These are phyloP conservation scores for Pipra filicauda DNA, from an alignment of 2,113 vertebrate genomes.

Conservation along the genomic window DNA sequence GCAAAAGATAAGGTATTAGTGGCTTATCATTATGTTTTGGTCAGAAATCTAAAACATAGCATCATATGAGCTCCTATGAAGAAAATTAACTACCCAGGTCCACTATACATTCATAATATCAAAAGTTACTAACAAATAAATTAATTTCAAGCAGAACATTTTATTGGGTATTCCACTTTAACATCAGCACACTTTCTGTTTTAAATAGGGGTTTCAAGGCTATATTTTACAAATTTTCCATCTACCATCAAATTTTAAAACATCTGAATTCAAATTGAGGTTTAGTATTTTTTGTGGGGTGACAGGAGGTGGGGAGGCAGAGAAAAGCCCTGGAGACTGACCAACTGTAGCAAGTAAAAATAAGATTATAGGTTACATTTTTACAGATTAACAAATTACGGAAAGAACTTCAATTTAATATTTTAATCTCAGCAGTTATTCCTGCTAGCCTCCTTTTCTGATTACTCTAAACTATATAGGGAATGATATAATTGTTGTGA, in stretches of 20 bases:
- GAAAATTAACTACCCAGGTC: background rate
- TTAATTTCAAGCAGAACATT: background rate
- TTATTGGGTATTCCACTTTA: background rate
- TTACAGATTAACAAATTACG: background rate
- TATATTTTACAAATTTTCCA: background rate
- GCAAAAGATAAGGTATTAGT: background rate
- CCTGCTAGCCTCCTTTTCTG: background rate
- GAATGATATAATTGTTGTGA: background rate
- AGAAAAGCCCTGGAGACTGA: background rate
- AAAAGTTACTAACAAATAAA: background rate
- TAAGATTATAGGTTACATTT: background rate
- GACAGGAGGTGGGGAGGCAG: background rate
- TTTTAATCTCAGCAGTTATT: background rate
- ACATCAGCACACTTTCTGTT: background rate
- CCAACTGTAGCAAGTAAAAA: background rate
- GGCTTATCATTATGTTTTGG: background rate
- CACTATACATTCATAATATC: background rate
- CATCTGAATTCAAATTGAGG: background rate
- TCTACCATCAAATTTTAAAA: background rate
- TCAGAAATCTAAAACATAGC: background rate
- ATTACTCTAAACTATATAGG: background rate
- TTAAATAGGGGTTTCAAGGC: background rate
- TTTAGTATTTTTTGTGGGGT: background rate
- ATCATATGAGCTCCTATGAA: background rate
- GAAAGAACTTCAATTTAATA: background rate